These are phyloP conservation scores for Chrysolina americana DNA, from an alignment of 2,888 invertebrate genomes.

Conservation along the genomic window DNA sequence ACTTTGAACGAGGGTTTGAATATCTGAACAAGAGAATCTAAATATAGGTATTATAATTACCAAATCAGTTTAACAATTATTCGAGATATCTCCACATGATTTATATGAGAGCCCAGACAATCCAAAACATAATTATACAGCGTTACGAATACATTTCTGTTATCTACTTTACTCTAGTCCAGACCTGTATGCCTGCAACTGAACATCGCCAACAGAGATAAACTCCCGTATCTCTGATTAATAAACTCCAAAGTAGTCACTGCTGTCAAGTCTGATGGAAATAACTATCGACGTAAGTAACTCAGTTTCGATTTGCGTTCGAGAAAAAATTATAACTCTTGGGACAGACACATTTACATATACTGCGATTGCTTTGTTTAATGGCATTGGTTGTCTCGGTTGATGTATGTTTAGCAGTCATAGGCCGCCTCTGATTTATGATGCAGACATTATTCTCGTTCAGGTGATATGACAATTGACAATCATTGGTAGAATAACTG, in stretches of 20 bases:
- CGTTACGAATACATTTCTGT: too few relatives aligned
- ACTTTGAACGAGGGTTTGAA: too few relatives aligned
- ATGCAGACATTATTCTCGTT: constrained; percentile 15
- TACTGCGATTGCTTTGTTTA: constrained; percentile 22
- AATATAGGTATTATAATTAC: too few relatives aligned
- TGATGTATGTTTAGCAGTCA: constrained; percentile 20
- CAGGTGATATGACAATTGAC: constrained; percentile 19
- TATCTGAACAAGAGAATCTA: too few relatives aligned
- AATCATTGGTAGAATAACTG: not conserved
- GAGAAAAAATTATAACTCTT: constrained; percentile 1
- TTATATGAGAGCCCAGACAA: too few relatives aligned
- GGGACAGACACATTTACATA: constrained; percentile 20
- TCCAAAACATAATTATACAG: too few relatives aligned
- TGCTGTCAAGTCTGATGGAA: constrained; percentile 27
- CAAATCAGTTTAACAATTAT: too few relatives aligned
- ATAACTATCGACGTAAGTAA: constrained; percentile 23
- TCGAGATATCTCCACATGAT: too few relatives aligned
- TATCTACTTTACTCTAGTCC: not conserved
- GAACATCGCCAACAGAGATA: constrained; percentile 12
- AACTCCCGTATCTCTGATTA: constrained; percentile 23
- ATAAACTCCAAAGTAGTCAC: constrained; percentile 28
- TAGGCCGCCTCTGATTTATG: constrained; percentile 17
- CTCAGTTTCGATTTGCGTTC: constrained; percentile 33
- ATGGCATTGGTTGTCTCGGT: constrained; percentile 2
- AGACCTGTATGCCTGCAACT: not conserved